These are phyloP conservation scores for Chelon labrosus DNA, from an alignment of 2,797 vertebrate species.

Conservation along the genomic window DNA sequence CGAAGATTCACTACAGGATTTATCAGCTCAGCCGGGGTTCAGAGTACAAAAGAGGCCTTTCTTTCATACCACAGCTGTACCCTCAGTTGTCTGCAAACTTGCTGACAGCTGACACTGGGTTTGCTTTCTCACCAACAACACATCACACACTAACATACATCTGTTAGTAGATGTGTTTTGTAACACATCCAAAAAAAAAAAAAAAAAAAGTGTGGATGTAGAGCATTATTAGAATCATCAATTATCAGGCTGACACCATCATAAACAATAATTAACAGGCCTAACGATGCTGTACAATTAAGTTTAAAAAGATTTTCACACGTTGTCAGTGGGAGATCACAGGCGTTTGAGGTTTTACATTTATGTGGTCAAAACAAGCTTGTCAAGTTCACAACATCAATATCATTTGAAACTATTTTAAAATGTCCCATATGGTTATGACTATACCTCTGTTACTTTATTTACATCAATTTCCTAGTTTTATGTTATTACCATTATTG, in stretches of 20 bases:
- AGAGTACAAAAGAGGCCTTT: conserved; percentile 57
- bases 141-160: conserved; percentile 13
- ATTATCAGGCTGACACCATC: background rate
- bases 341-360: background rate
- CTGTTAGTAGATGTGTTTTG: conserved; percentile 27
- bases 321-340: background rate
- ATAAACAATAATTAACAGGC: background rate
- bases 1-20: conserved; percentile 32
- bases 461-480: background rate
- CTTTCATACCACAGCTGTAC: conserved; percentile 53
- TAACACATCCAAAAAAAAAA: too few species aligned
- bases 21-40: conserved; percentile 10
- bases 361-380: background rate
- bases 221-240: background rate
- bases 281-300: background rate
- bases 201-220: background rate
- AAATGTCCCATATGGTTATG: background rate
- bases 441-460: background rate
- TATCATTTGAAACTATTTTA: background rate
- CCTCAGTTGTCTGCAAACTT: conserved; percentile 65
- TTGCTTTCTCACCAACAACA: conserved; percentile 21
- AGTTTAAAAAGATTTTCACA: background rate
- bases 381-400: background rate
- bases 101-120: conserved; percentile 42
- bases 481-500: background rate